phyloP scores from a whole-genome alignment of 2,888 invertebrate genomes.

The Dicycla oo region DNA sequence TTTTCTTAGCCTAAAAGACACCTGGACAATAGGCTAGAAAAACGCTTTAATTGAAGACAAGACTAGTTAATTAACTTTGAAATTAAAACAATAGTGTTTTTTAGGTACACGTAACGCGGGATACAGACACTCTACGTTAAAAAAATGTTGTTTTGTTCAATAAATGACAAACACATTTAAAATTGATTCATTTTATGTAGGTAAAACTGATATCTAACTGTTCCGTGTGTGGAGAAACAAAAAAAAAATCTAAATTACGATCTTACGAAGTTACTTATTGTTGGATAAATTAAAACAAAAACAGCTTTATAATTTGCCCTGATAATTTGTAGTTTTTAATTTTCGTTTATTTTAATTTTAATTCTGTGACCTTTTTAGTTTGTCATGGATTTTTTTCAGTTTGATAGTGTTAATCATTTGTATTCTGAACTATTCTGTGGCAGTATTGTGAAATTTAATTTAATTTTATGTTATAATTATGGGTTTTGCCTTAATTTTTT shows the following conservation, averaged over 20 bases:
- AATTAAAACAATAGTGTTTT: constrained; percentile 27
- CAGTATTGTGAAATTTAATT: too few relatives aligned
- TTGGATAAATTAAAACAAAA: not conserved
- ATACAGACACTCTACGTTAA: not conserved
- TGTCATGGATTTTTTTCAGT: too few relatives aligned
- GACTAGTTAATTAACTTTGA: constrained; percentile 31
- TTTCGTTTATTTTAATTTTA: too few relatives aligned
- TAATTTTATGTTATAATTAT: too few relatives aligned
- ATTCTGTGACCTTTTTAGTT: too few relatives aligned
- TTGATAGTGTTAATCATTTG: too few relatives aligned
- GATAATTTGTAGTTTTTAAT: too few relatives aligned
- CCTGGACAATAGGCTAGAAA: constrained; percentile 3
- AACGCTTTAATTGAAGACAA: not conserved
- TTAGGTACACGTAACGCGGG: not conserved
- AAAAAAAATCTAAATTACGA: not conserved
- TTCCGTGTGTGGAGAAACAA: not conserved
- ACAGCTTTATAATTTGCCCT: too few relatives aligned
- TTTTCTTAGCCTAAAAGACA: constrained; percentile 1
- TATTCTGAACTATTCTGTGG: too few relatives aligned
- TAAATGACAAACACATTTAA: not conserved
- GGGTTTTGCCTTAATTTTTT: too few relatives aligned
- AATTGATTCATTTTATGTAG: too few relatives aligned
- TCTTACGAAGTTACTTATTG: not conserved
- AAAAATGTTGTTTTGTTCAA: not conserved
- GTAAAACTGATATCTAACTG: not conserved